Percentiles rank a stretch among this genome's conserved stretches.
Evolutionary conservation across 2,888 invertebrate genomes (phyloP).

Genomic region (Drosophila infuscata): DNA sequence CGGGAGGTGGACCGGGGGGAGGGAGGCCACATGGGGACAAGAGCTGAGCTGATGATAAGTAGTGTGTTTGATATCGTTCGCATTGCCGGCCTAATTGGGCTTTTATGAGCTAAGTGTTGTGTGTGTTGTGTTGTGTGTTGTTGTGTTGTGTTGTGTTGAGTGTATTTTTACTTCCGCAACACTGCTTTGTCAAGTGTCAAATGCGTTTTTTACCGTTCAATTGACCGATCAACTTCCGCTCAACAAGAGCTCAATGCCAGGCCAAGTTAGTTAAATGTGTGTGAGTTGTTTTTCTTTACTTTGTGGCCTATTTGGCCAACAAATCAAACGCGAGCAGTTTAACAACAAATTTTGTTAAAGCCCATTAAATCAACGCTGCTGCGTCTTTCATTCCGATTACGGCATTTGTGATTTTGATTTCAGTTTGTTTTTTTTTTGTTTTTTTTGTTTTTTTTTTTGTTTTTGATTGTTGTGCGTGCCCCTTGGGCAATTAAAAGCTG

Average conservation of each 20-base stretch:
- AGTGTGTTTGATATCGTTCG: constrained; percentile 21
- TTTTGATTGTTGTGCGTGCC: constrained; percentile 43
- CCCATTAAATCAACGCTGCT: constrained; percentile 29
- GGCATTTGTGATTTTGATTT: constrained; percentile 53
- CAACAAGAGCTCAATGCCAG: constrained; percentile 56
- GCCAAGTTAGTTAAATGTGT: neutral
- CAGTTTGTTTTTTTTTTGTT: constrained; percentile 11
- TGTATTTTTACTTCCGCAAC: constrained; percentile 48
- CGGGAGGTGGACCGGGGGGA: neutral
- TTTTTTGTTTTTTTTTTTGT: constrained; percentile 12
- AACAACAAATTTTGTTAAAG: constrained; percentile 65
- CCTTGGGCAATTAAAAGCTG: constrained; percentile 74
- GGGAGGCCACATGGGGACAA: neutral
- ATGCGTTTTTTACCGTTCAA: constrained; percentile 50
- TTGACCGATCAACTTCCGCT: constrained; percentile 61
- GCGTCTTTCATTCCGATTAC: constrained; percentile 56
- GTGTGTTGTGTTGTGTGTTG: neutral
- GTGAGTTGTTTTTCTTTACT: constrained; percentile 19
- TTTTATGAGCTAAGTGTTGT: constrained; percentile 26
- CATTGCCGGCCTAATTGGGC: constrained; percentile 53
- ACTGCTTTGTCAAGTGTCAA: constrained; percentile 51
- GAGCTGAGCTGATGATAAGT: constrained; percentile 19
- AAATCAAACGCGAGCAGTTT: constrained; percentile 69
- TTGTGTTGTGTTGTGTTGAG: neutral
- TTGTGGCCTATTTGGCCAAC: constrained; percentile 47